Evolutionary conservation across 2,888 invertebrate species (phyloP).

Genomic region (Zhuqinia jingwanae): DNA sequence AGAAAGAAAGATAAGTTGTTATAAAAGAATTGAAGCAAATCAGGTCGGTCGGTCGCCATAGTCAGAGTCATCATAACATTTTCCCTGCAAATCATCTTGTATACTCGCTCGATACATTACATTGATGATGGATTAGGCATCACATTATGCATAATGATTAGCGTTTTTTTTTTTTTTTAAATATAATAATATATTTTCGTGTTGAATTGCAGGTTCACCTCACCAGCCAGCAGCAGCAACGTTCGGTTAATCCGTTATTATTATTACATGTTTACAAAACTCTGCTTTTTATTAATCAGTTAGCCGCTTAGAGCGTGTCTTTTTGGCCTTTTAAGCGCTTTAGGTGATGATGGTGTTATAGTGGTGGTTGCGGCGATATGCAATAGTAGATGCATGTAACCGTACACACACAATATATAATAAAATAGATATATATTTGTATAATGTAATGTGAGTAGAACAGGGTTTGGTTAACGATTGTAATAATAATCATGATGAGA

Average conservation of each 20-base stretch:
- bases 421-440: too few relatives aligned
- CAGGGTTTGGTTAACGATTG: too few relatives aligned
- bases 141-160: constrained; percentile 32
- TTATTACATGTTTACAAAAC: constrained; percentile 45
- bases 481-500: too few relatives aligned
- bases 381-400: constrained; percentile 21
- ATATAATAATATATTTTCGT: constrained; percentile 1
- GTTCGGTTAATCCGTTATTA: constrained; percentile 59
- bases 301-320: constrained; percentile 40
- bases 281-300: constrained; percentile 38
- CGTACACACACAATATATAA: not conserved
- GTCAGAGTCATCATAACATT: not conserved
- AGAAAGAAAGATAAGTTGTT: too few relatives aligned
- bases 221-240: not conserved
- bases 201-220: not conserved
- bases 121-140: constrained; percentile 20
- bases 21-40: constrained; percentile 43
- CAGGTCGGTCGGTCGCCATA: constrained; percentile 57
- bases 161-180: constrained; percentile 17
- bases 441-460: too few relatives aligned
- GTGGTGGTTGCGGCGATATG: not conserved
- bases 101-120: not conserved
- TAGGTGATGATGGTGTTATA: constrained; percentile 19
- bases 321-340: constrained; percentile 37
- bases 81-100: not conserved